Conservation (phyloP, 2,113 vertebrate species). For the Pelecanus crispus region DNA sequence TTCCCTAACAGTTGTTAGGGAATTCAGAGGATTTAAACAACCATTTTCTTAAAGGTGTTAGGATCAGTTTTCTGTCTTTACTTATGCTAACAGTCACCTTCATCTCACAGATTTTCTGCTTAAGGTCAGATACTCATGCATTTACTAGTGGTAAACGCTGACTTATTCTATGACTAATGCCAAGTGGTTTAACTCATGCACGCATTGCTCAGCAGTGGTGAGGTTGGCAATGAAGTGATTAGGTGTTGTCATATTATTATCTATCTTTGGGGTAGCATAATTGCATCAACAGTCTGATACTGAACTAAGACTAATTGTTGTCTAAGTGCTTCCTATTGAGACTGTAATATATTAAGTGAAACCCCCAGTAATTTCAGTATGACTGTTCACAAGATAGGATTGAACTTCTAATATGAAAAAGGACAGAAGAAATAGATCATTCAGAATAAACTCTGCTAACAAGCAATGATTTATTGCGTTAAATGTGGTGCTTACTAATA, state of each 20-base stretch:
- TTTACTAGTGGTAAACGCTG: not conserved
- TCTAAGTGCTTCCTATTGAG: not conserved
- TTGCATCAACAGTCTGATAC: not conserved
- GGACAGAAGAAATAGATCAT: not conserved
- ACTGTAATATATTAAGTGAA: not conserved
- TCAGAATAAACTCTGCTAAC: not conserved
- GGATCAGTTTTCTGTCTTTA: not conserved
- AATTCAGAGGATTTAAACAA: not conserved
- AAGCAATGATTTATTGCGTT: not conserved
- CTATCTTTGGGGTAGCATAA: not conserved
- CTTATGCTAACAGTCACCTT: not conserved
- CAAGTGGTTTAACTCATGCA: not conserved
- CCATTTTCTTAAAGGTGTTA: not conserved
- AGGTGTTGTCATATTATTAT: fast-evolving
- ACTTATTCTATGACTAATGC: not conserved
- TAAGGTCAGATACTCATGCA: not conserved
- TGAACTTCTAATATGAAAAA: not conserved
- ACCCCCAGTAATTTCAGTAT: not conserved
- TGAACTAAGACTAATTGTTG: not conserved
- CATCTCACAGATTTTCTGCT: not conserved
- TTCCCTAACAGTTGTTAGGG: not conserved
- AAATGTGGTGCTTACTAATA: not conserved
- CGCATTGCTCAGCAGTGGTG: fast-evolving
- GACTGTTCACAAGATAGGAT: not conserved
- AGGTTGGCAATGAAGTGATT: not conserved